A percentile compares a stretch with the other conserved stretches of the same genome.
These are phyloP conservation scores for Aplodontia rufa DNA, from an alignment of 2,113 vertebrate genomes.

Conservation along the genomic window DNA sequence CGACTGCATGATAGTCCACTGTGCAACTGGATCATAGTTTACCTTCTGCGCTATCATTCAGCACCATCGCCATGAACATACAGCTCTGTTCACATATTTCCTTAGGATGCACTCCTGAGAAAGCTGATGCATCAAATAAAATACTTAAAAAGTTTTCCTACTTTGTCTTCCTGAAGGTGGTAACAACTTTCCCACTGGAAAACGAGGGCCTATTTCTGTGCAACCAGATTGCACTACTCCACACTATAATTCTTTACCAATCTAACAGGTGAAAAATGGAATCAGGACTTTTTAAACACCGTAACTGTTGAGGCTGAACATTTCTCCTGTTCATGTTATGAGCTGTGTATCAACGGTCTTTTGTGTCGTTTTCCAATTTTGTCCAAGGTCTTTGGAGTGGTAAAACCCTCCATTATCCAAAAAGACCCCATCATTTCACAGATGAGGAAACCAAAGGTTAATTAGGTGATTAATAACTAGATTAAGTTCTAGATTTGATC, in stretches of 20 bases:
- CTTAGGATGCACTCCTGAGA: background rate
- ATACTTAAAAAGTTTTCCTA: background rate
- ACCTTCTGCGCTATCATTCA: background rate
- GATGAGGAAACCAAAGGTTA: background rate
- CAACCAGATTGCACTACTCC: background rate
- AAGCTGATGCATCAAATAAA: background rate
- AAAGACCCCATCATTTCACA: constrained; percentile 23
- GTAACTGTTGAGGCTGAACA: background rate
- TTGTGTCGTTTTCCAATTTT: no score
- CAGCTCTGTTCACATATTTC: background rate
- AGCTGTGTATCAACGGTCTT: background rate
- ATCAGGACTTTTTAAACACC: background rate
- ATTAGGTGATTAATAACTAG: constrained; percentile 9
- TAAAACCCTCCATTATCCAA: background rate
- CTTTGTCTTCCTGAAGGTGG: background rate
- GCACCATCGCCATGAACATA: background rate
- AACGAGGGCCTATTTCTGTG: background rate
- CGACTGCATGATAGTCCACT: background rate
- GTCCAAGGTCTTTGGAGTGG: background rate
- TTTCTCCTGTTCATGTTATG: background rate
- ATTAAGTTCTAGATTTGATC: constrained; percentile 20
- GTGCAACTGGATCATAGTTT: background rate
- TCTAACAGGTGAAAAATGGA: background rate
- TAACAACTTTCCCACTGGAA: background rate
- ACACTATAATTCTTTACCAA: background rate